These are phyloP conservation scores for Rhagoletis zephyria DNA, from an alignment of 1,140 invertebrate genomes.

Conservation along the genomic window DNA sequence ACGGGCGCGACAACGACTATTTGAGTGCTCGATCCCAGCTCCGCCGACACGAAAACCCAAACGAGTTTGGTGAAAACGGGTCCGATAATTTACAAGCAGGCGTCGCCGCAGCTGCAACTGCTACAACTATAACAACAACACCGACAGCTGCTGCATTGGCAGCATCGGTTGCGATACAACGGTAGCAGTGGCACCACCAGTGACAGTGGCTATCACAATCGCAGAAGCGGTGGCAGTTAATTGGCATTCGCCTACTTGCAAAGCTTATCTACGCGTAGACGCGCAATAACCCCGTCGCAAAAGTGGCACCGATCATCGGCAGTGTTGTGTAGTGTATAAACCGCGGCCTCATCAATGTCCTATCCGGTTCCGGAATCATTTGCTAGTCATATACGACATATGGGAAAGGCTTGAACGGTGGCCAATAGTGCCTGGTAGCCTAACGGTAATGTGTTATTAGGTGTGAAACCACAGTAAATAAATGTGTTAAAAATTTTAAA, in stretches of 20 bases:
- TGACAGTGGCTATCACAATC: constrained; percentile 48
- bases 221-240: constrained; percentile 53
- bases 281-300: constrained; percentile 46
- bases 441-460: neutral
- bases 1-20: constrained; percentile 47
- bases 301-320: constrained; percentile 27
- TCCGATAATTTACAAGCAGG: constrained; percentile 41
- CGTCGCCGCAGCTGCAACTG: constrained; percentile 14
- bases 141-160: constrained; percentile 4
- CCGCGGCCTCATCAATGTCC: constrained; percentile 31
- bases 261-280: constrained; percentile 34
- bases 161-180: constrained; percentile 38
- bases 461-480: constrained; percentile 1
- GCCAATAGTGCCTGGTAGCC: neutral
- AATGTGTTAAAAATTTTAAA: constrained; percentile 8
- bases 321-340: neutral
- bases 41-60: constrained; percentile 10
- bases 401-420: neutral
- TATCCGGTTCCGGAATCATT: constrained; percentile 48
- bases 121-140: neutral
- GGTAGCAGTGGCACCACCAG: constrained; percentile 33
- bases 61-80: constrained; percentile 41
- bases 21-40: constrained; percentile 23
- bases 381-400: neutral
- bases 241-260: constrained; percentile 57